Evolutionary conservation across 2,113 vertebrate species (phyloP).

Genomic region (Syngnathoides biaculeatus): DNA sequence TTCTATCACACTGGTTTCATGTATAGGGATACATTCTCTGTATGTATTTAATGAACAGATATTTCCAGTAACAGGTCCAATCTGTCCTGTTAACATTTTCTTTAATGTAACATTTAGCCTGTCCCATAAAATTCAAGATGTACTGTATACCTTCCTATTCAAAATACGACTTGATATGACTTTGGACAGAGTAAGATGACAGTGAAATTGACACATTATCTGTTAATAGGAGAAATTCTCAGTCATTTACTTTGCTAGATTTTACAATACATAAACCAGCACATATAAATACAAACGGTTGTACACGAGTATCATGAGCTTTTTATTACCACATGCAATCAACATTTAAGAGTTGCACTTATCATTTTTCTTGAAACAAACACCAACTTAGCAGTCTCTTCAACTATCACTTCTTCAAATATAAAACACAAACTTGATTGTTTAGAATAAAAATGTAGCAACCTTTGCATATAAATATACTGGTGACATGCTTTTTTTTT

Average conservation of each 20-base stretch:
- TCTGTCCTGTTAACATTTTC: too few relatives aligned
- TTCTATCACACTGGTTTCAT: too few relatives aligned
- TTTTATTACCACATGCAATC: slow-evolving; percentile 43
- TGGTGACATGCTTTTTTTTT: background rate
- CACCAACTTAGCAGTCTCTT: slow-evolving; percentile 12
- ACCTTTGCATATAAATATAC: slow-evolving; percentile 18
- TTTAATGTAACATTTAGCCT: too few relatives aligned
- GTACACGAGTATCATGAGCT: slow-evolving; percentile 15
- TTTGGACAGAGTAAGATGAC: too few relatives aligned
- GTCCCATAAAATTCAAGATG: too few relatives aligned
- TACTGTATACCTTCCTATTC: too few relatives aligned
- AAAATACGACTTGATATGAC: too few relatives aligned
- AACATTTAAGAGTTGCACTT: slow-evolving; percentile 52
- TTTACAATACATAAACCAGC: slow-evolving; percentile 2
- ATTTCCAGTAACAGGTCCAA: too few relatives aligned
- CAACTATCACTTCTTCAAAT: slow-evolving; percentile 13
- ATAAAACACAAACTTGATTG: slow-evolving; percentile 30
- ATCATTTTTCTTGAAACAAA: slow-evolving; percentile 45
- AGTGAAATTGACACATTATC: too few relatives aligned
- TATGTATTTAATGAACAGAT: too few relatives aligned
- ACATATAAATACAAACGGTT: slow-evolving; percentile 11
- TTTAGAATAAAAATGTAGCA: slow-evolving; percentile 15
- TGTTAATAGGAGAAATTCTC: too few relatives aligned
- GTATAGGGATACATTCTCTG: too few relatives aligned
- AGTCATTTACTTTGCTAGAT: background rate